Conservation (phyloP, 1,140 invertebrate genomes). For the Achroia grisella region DNA sequence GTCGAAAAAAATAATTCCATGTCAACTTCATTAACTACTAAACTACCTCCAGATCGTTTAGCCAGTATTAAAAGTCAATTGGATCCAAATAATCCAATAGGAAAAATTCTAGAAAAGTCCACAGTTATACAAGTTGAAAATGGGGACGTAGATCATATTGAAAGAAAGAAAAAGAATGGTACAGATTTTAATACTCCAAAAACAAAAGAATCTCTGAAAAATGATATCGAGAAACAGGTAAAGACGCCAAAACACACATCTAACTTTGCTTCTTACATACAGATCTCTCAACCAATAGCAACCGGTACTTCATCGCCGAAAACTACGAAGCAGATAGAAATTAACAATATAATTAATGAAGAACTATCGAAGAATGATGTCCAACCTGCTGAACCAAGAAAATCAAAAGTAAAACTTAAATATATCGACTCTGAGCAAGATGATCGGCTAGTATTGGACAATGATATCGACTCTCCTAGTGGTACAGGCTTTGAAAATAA, state of each 20-base stretch:
- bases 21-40: constrained; percentile 48
- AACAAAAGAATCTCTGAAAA: constrained; percentile 49
- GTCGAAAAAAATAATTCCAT: constrained; percentile 45
- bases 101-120: constrained; percentile 69
- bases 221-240: constrained; percentile 64
- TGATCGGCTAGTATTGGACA: constrained; percentile 35
- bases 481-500: constrained; percentile 71
- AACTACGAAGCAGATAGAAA: constrained; percentile 3
- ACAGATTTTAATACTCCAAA: constrained; percentile 20
- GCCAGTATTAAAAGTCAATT: constrained; percentile 64
- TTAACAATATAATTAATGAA: neutral
- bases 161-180: constrained; percentile 6
- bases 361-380: constrained; percentile 22
- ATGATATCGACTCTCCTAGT: constrained; percentile 56
- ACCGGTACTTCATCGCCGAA: constrained; percentile 39
- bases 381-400: constrained; percentile 16
- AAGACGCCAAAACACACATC: constrained; percentile 66
- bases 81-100: constrained; percentile 68
- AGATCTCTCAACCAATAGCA: constrained; percentile 63
- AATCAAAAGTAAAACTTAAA: constrained; percentile 35
- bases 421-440: constrained; percentile 58
- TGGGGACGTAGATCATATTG: constrained; percentile 46
- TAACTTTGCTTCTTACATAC: constrained; percentile 76
- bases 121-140: constrained; percentile 67
- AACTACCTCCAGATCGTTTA: constrained; percentile 49